These are phyloP conservation scores for Paralichthys olivaceus DNA, from an alignment of 2,113 vertebrate genomes.

Conservation along the genomic window DNA sequence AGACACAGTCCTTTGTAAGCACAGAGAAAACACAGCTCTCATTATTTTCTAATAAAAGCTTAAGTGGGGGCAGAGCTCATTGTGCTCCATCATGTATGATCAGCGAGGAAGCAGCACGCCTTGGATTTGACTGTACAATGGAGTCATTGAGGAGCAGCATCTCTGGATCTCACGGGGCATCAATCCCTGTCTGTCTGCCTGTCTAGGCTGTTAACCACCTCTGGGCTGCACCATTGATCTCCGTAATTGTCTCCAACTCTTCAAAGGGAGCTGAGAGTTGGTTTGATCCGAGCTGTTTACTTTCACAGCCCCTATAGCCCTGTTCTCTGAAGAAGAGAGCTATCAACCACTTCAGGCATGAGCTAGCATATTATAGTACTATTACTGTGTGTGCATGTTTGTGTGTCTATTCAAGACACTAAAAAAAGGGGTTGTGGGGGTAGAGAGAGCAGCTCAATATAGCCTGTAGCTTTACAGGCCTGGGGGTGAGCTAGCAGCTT, in stretches of 20 bases:
- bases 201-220: slow-evolving; percentile 78
- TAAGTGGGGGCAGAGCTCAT: slow-evolving; percentile 7
- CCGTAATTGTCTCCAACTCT: slow-evolving; percentile 78
- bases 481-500: slow-evolving; percentile 57
- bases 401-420: slow-evolving; percentile 7
- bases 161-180: slow-evolving; percentile 60
- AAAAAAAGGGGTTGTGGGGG: neutral
- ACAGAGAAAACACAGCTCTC: neutral
- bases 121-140: slow-evolving; percentile 26
- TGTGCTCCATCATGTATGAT: slow-evolving; percentile 38
- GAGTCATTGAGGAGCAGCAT: slow-evolving; percentile 52
- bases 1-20: no score
- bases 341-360: slow-evolving; percentile 78
- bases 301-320: slow-evolving; percentile 72
- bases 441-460: slow-evolving; percentile 20
- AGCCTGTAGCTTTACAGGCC: slow-evolving; percentile 57
- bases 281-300: slow-evolving; percentile 81
- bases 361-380: slow-evolving; percentile 72
- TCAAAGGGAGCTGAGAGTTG: slow-evolving; percentile 77
- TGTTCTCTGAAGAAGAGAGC: slow-evolving; percentile 71
- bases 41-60: neutral
- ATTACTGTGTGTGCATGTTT: slow-evolving; percentile 48
- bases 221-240: slow-evolving; percentile 79
- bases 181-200: slow-evolving; percentile 76
- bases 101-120: neutral